Evolutionary conservation across 2,888 invertebrate species (phyloP).

Genomic region (Macaria liturata): DNA sequence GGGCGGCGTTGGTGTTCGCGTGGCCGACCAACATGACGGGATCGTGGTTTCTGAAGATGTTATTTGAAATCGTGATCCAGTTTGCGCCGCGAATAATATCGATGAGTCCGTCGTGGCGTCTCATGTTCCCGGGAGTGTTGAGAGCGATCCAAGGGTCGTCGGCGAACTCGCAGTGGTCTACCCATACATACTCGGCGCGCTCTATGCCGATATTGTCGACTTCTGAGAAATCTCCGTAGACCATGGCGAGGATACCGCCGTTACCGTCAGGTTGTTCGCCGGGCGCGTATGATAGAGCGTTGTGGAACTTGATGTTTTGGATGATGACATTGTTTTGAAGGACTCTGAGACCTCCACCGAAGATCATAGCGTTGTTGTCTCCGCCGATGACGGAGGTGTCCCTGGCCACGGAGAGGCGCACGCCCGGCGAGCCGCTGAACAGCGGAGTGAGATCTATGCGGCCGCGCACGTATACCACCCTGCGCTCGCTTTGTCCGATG

Average conservation of each 20-base stretch:
- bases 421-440: conserved; percentile 20
- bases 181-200: conserved; percentile 15
- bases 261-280: conserved; percentile 28
- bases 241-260: conserved; percentile 24
- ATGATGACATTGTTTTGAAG: conserved; percentile 17
- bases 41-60: conserved; percentile 30
- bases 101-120: conserved; percentile 29
- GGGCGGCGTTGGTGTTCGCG: conserved; percentile 14
- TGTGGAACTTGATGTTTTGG: conserved; percentile 25
- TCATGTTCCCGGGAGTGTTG: conserved; percentile 9
- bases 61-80: conserved; percentile 27
- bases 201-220: conserved; percentile 22
- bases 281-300: conserved; percentile 24
- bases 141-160: conserved; percentile 29
- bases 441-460: conserved; percentile 24
- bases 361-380: conserved; percentile 20
- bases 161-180: conserved; percentile 28
- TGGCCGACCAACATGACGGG: conserved; percentile 21
- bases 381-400: conserved; percentile 16
- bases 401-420: conserved; percentile 8
- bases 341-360: conserved; percentile 23
- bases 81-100: conserved; percentile 24
- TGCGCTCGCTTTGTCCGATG: conserved; percentile 7
- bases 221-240: conserved; percentile 15
- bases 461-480: conserved; percentile 24